A percentile compares a stretch with the other conserved stretches of the same genome.
Evolutionary conservation across 2,888 invertebrate genomes (phyloP).

Genomic region (Protonemura montana): DNA sequence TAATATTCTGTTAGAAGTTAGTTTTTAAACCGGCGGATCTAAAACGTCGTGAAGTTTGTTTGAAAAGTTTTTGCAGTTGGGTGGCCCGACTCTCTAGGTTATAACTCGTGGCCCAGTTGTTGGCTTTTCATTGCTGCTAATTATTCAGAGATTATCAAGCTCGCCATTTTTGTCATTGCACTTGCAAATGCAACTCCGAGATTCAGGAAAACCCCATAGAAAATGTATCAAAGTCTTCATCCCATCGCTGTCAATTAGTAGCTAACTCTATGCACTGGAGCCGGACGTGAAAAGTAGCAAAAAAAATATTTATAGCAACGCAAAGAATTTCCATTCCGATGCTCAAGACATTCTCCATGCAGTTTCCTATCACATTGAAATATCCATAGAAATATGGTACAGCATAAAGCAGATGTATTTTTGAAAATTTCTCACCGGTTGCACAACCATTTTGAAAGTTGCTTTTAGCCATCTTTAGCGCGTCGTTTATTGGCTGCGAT

Average conservation of each 20-base stretch:
- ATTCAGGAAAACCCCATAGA: neutral
- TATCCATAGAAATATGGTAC: neutral
- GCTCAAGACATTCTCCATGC: neutral
- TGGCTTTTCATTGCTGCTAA: neutral
- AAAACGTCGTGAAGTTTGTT: neutral
- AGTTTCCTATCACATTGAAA: neutral
- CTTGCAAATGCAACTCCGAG: neutral
- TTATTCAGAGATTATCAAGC: neutral
- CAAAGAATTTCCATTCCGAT: neutral
- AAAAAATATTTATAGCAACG: neutral
- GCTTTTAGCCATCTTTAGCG: neutral
- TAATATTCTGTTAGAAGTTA: neutral
- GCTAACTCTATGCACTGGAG: neutral
- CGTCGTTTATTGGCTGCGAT: constrained; percentile 4
- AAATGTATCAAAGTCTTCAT: neutral
- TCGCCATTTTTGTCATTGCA: neutral
- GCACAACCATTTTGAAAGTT: neutral
- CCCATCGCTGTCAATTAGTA: neutral
- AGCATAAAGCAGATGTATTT: neutral
- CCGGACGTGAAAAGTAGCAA: neutral
- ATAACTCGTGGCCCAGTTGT: neutral
- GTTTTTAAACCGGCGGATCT: neutral
- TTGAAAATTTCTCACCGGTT: neutral
- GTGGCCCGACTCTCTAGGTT: neutral
- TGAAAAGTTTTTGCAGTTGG: neutral